Percentiles rank a stretch among this genome's conserved stretches.
These are phyloP conservation scores for Stegana nigrithorax DNA, from an alignment of 2,888 invertebrate species.

Conservation along the genomic window DNA sequence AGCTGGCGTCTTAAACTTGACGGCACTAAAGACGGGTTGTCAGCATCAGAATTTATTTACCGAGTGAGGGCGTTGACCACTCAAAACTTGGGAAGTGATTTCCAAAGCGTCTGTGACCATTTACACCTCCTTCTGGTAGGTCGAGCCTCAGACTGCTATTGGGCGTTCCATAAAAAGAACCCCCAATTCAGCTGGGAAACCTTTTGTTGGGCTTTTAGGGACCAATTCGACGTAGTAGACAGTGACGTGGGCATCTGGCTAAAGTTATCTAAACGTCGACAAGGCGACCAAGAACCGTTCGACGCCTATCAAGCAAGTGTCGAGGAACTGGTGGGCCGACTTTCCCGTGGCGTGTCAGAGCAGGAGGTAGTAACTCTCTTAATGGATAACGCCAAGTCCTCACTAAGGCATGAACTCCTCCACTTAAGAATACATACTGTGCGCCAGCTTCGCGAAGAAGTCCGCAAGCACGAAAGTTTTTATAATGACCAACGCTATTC, in stretches of 20 bases:
- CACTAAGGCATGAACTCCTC: too few relatives aligned
- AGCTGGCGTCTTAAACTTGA: not conserved
- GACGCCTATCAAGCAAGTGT: slow-evolving; percentile 9
- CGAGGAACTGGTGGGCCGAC: not conserved
- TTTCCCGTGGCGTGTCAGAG: not conserved
- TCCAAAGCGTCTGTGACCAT: not conserved
- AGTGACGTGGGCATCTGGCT: slow-evolving; percentile 16
- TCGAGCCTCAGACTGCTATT: slow-evolving; percentile 17
- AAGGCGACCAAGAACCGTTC: slow-evolving; percentile 7
- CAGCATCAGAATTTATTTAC: not conserved
- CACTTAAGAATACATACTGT: too few relatives aligned
- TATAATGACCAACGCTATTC: too few relatives aligned
- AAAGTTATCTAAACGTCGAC: slow-evolving; percentile 14
- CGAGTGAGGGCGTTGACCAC: not conserved
- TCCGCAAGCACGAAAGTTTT: too few relatives aligned
- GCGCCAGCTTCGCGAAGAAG: too few relatives aligned
- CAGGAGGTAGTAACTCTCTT: too few relatives aligned
- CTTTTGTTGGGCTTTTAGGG: slow-evolving; percentile 1
- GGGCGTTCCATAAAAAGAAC: slow-evolving; percentile 9
- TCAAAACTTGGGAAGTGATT: not conserved
- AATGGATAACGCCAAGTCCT: too few relatives aligned
- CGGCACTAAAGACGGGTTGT: not conserved
- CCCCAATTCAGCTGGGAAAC: not conserved
- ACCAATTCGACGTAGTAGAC: slow-evolving; percentile 1
- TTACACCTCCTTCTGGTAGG: slow-evolving; percentile 14